These are phyloP conservation scores for Megaustenia siamemsis DNA, from an alignment of 2,888 invertebrate genomes.

Conservation along the genomic window DNA sequence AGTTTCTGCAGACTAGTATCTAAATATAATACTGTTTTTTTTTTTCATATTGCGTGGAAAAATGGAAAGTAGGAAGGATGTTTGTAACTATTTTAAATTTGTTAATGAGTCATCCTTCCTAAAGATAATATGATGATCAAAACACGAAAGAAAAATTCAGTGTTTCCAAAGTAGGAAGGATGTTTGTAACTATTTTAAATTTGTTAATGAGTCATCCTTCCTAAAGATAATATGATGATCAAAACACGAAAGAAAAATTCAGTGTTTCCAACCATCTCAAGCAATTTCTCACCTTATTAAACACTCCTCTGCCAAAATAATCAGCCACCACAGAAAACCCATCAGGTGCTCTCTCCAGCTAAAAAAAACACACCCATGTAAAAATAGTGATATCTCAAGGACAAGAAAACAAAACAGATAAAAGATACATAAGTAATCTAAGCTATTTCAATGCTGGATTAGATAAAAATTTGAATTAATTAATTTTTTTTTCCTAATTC, in stretches of 20 bases:
- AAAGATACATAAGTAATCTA: neutral
- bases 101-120: neutral
- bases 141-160: too few species aligned
- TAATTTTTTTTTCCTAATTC: too few species aligned
- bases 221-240: neutral
- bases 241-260: too few species aligned
- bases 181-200: neutral
- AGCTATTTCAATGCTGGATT: too few species aligned
- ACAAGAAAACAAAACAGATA: constrained; percentile 3
- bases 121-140: neutral
- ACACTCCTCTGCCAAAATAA: constrained; percentile 92
- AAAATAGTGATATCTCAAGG: too few species aligned
- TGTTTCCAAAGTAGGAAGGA: too few species aligned
- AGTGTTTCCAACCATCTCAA: neutral
- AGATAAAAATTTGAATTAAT: too few species aligned
- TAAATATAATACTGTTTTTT: too few species aligned
- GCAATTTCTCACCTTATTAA: constrained; percentile 66
- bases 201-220: neutral
- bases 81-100: neutral
- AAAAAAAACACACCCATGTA: constrained; percentile 27
- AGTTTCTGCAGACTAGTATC: too few species aligned
- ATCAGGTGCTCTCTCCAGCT: constrained; percentile 81
- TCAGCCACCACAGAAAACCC: constrained; percentile 93
- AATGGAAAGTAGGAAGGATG: too few species aligned
- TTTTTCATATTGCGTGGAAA: too few species aligned